phyloP scores from a whole-genome alignment of 53 echinoderm and acorn worm species.

The Mesocentrotus franciscanus region DNA sequence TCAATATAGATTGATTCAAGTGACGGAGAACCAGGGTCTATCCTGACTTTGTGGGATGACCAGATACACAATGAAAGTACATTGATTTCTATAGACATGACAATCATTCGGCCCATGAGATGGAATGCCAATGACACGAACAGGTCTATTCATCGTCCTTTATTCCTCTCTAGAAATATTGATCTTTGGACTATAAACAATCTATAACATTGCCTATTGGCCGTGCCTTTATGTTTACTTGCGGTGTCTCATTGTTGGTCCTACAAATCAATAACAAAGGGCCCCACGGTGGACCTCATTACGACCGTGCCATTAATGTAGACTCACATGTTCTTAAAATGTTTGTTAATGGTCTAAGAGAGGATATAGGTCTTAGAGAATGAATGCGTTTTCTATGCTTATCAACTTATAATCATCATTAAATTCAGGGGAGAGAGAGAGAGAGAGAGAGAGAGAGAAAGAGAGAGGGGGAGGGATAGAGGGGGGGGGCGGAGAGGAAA shows the following conservation, averaged over 20 bases:
- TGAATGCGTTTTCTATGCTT: neutral
- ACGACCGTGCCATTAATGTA: neutral
- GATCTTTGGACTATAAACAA: neutral
- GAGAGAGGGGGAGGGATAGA: conserved; percentile 11
- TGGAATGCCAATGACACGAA: neutral
- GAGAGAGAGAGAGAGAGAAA: neutral
- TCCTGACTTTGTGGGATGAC: neutral
- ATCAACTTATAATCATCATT: neutral
- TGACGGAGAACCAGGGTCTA: neutral
- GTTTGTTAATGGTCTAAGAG: neutral
- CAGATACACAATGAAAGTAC: neutral
- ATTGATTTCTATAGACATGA: neutral
- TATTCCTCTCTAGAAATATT: neutral
- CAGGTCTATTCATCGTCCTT: neutral
- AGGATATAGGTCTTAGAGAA: neutral
- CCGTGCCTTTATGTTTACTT: neutral
- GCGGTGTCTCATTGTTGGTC: neutral
- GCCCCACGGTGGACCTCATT: neutral
- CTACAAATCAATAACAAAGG: neutral
- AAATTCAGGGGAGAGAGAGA: neutral
- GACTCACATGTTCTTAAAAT: neutral
- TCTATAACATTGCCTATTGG: neutral
- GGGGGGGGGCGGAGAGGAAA: neutral
- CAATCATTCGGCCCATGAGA: neutral
- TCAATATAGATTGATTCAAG: too few relatives aligned